These are phyloP conservation scores for Rissa tridactyla DNA, from an alignment of 2,113 vertebrate species.

Conservation along the genomic window DNA sequence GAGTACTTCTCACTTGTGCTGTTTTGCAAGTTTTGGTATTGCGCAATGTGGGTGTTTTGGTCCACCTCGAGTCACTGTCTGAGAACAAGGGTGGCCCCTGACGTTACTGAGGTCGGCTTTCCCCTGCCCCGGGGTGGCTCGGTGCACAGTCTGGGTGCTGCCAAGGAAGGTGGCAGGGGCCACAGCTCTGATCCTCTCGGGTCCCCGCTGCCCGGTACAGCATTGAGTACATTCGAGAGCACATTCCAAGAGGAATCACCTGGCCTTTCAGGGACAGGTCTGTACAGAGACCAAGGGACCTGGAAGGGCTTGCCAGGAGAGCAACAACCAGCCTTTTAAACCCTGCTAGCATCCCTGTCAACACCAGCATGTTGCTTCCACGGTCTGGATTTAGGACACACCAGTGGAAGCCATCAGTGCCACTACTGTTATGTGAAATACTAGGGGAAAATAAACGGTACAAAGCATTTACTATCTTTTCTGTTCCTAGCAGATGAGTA, in stretches of 20 bases:
- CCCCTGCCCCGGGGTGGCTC: neutral
- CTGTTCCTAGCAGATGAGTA: neutral
- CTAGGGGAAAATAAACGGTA: accelerated
- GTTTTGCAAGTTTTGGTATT: neutral
- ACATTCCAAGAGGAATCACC: neutral
- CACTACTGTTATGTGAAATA: neutral
- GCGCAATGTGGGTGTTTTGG: neutral
- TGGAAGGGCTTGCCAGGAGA: neutral
- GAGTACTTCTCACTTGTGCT: neutral
- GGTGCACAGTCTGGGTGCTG: neutral
- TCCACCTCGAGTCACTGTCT: neutral
- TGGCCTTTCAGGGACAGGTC: accelerated
- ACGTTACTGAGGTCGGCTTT: accelerated
- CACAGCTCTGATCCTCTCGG: neutral
- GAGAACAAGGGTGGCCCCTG: neutral
- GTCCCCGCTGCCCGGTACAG: accelerated
- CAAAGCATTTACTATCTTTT: neutral
- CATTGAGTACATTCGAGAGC: no score
- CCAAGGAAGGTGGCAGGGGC: neutral
- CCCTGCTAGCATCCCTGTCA: neutral
- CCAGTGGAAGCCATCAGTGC: neutral
- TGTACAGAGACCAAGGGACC: neutral
- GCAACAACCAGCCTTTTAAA: neutral
- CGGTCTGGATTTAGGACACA: neutral
- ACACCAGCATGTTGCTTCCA: neutral